Base-by-base conservation (phyloP, 2,888 invertebrate species). In the Shargacucullia verbasci region DNA sequence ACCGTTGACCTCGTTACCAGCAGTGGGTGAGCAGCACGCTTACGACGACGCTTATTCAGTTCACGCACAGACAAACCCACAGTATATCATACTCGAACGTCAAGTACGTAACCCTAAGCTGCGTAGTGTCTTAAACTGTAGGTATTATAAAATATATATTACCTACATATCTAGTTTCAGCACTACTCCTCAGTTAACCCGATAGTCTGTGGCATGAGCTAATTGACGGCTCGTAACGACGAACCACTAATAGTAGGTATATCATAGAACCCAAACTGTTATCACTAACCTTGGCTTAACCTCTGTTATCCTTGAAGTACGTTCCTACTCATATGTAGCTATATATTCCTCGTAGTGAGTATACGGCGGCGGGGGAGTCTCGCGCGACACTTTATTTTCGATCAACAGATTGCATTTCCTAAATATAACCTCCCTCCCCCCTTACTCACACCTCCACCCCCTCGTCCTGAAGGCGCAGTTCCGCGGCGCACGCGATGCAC, bases 371-470 rank as follows among this genome's bases (percentile, higher is more conserved):
- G n/a, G 35, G 35, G 35, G 27, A 15, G 45, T 41, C 55, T 52
- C 56, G n/a, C 49, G 63, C 70, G 72, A 70, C 71, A 71, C 70
- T 73, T 75, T 70, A 78, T 80, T 82, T 80, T 70, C 52, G 77
- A 73, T 72, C 47, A 54, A 54, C 70, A 73, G 76, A 80, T 74
- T 79, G 77, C 78, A 82, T 79, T 82, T 78, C 74, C 76, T 76
- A 82, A 83, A 82, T 80, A 83, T 78, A 80, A 53, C 54, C 49
- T 46, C 44, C 44, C 41, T 41, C 41, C 46, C 33, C 35, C 34
- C 39, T 34, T 35, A 4, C 52, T 27, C 27, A 31, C 25, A 11
- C 11, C 8, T 6, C 31, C 33, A 8, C 25, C 12, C 14, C 25
- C 33, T 34, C 46, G 7, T 20, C 53, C 31, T 35, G n/a, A 20